These are phyloP conservation scores for Drosophila flavopinicola DNA, from an alignment of 2,888 invertebrate genomes.

Conservation along the genomic window DNA sequence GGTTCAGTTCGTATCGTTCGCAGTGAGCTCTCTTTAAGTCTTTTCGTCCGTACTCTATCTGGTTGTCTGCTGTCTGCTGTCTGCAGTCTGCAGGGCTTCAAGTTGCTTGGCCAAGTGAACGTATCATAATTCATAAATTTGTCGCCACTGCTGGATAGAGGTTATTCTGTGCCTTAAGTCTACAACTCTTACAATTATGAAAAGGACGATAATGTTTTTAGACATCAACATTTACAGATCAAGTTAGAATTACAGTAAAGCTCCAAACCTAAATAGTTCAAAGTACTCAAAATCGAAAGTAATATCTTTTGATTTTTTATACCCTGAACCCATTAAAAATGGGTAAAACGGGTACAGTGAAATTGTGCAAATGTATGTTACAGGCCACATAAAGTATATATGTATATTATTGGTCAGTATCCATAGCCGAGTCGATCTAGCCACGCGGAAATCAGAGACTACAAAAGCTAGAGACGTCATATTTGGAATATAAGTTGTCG, in stretches of 20 bases:
- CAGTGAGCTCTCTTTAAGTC: slow-evolving; percentile 43
- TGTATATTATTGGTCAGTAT: too few species aligned
- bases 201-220: too few species aligned
- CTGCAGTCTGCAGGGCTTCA: slow-evolving; percentile 13
- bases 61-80: slow-evolving; percentile 7
- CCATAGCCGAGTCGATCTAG: too few species aligned
- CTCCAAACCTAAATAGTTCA: not conserved
- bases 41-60: slow-evolving; percentile 2
- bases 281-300: not conserved
- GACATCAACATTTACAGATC: not conserved
- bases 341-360: too few species aligned
- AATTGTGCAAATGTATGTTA: too few species aligned
- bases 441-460: too few species aligned
- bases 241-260: not conserved
- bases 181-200: not conserved
- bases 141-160: slow-evolving; percentile 47
- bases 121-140: slow-evolving; percentile 58
- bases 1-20: slow-evolving; percentile 26
- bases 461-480: too few species aligned
- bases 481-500: too few species aligned
- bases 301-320: too few species aligned
- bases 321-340: too few species aligned
- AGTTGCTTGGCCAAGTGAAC: slow-evolving; percentile 35
- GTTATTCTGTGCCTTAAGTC: slow-evolving; percentile 5
- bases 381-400: too few species aligned